Evolutionary conservation across 2,113 vertebrate genomes (phyloP), one percentile per base, ranked within the genome.

Genomic region (Ptychochromis oligacanthus): DNA sequence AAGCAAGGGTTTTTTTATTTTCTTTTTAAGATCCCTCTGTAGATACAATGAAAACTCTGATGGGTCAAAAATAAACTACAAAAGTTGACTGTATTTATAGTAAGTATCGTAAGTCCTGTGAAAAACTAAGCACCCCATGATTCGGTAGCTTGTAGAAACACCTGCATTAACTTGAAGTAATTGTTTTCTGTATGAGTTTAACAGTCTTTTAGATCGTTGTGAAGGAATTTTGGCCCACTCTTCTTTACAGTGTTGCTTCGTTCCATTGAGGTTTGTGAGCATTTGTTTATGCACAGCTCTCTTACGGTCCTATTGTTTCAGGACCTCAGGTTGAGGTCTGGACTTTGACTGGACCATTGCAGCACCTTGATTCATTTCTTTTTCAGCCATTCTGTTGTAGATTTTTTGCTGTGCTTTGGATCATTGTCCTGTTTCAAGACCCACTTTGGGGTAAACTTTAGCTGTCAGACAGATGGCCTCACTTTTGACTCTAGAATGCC

Each of bases 61-160:
- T 46, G 52, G 17, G 46, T 54, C 46, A 72, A 72, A 72, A 72
- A 54, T 72, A 72, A 72, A 31, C 67, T 72, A 72, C 67, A 72
- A 72, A 72, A 72, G 67, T 46, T 54, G 46, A 54, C 46, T 20
- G 65, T 72, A 72, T n/a, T 70, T 70, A 52, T 70, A 70, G 46
- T 14, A 52, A 31, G 26, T 31, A n/a, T n/a, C n/a, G n/a, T n/a
- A n/a, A 46, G 38, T 65, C 62, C 62, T 65, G 38, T 65, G 38
- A 46, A 65, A 38, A 65, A 65, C 43, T 26, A 31, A 31, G 28
- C 28, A 31, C 28, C 28, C 4, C 28, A 31, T 31, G 28, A n/a
- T 49, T 17, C 46, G 7, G 46, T 17, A 6, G 49, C 49, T 18
- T 9, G 6, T 18, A 20, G 7, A 54, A 54, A 3, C 64, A 49